A percentile compares a stretch with the other conserved stretches of the same genome.
phyloP scores from a whole-genome alignment of 1,140 invertebrate genomes.

The Varroa destructor region DNA sequence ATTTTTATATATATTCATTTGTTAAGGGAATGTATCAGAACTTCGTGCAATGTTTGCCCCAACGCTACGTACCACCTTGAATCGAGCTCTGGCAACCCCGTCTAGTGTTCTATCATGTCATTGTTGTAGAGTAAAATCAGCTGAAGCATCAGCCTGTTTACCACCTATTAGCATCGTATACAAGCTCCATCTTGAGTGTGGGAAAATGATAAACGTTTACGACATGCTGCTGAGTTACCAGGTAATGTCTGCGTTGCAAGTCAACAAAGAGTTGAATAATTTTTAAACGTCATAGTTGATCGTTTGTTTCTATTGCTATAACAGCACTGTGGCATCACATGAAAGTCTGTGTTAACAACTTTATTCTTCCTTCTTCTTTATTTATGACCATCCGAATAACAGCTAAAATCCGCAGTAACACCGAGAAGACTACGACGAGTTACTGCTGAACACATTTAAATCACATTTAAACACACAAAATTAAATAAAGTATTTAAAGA shows the following conservation, averaged over 20 bases:
- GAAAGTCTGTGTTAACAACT: too few relatives aligned
- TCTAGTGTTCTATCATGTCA: neutral
- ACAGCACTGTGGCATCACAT: too few relatives aligned
- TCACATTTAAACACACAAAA: neutral
- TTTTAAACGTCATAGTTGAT: too few relatives aligned
- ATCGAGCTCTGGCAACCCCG: conserved; percentile 4
- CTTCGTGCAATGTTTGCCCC: neutral
- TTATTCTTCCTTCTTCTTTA: too few relatives aligned
- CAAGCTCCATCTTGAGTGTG: conserved; percentile 19
- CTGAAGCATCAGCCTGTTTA: neutral
- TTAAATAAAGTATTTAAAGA: neutral
- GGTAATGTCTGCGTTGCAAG: neutral
- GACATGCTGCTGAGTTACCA: conserved; percentile 15
- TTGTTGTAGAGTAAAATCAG: neutral
- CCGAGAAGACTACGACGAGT: too few relatives aligned
- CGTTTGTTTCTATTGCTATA: too few relatives aligned
- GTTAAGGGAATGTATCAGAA: conserved; percentile 3
- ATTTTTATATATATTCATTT: neutral
- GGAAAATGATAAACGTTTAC: conserved; percentile 23
- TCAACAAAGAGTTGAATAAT: neutral
- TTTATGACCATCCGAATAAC: too few relatives aligned
- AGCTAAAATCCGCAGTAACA: too few relatives aligned
- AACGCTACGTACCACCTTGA: neutral
- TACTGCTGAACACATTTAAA: too few relatives aligned
- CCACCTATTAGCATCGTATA: conserved; percentile 7